Evolutionary conservation across 2,113 vertebrate genomes (phyloP).

Genomic region (Scopus umbretta): DNA sequence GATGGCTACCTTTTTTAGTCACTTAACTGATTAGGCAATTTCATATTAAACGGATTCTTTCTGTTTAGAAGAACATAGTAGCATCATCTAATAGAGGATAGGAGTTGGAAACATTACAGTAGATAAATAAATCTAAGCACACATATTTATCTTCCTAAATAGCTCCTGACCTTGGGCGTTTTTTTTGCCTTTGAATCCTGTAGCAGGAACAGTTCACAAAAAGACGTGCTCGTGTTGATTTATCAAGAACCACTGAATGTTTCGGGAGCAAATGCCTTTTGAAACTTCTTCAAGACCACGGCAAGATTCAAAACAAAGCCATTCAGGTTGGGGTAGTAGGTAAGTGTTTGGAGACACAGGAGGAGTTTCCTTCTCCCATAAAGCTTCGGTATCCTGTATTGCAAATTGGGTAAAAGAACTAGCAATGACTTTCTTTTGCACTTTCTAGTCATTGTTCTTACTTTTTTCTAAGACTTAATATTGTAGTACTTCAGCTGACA

Average conservation of each 20-base stretch:
- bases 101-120: neutral
- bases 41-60: neutral
- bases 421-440: neutral
- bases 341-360: conserved; percentile 31
- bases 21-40: neutral
- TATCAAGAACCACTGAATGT: conserved; percentile 63
- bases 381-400: neutral
- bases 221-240: conserved; percentile 53
- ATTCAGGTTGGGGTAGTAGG: conserved; percentile 89
- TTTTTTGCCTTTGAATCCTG: neutral
- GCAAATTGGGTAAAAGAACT: neutral
- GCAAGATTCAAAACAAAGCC: conserved; percentile 36
- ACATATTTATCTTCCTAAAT: neutral
- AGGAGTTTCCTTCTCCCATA: neutral
- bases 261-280: conserved; percentile 76
- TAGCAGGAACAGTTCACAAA: conserved; percentile 68
- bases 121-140: neutral
- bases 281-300: conserved; percentile 73
- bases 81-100: neutral
- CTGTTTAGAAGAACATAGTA: neutral
- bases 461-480: neutral
- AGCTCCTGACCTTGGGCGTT: accelerated
- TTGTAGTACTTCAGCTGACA: neutral
- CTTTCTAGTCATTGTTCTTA: neutral
- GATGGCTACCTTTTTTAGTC: neutral